A percentile compares a stretch with the other conserved stretches of the same genome.
Conservation (phyloP, 2,113 vertebrate species). For the Pogona vitticeps region DNA sequence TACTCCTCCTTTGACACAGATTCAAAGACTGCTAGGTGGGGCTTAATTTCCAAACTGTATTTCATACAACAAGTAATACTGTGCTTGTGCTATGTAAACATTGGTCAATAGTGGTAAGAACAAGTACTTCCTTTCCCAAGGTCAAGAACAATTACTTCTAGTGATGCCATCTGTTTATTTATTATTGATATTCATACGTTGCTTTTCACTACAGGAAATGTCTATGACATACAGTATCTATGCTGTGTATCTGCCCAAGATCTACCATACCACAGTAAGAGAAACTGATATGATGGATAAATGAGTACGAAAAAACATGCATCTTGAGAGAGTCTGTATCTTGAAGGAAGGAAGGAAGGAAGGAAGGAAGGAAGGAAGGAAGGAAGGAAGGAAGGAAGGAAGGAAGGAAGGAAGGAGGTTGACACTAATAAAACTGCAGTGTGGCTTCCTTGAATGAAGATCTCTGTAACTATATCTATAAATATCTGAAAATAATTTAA, state of each 20-base stretch:
- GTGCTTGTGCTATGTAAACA: not conserved
- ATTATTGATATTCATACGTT: not conserved
- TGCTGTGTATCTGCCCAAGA: not conserved
- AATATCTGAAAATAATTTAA: not conserved
- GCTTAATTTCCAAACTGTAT: not conserved
- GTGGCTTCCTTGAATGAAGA: not conserved
- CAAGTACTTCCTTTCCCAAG: not conserved
- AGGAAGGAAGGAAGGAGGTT: too few relatives aligned
- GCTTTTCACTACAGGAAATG: not conserved
- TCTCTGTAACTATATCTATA: not conserved
- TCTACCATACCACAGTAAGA: not conserved
- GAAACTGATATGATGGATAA: not conserved
- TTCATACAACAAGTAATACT: not conserved
- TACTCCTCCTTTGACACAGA: not conserved
- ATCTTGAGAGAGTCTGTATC: too few relatives aligned
- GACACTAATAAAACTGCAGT: not conserved
- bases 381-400: too few relatives aligned
- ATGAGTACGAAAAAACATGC: too few relatives aligned
- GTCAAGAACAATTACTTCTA: not conserved
- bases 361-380: too few relatives aligned
- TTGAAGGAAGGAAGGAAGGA: too few relatives aligned
- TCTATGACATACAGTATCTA: not conserved
- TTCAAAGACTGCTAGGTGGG: not conserved
- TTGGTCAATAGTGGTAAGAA: not conserved
- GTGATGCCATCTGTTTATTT: not conserved